Base-by-base conservation (phyloP, 2,797 vertebrate genomes). In the Pterois miles region DNA sequence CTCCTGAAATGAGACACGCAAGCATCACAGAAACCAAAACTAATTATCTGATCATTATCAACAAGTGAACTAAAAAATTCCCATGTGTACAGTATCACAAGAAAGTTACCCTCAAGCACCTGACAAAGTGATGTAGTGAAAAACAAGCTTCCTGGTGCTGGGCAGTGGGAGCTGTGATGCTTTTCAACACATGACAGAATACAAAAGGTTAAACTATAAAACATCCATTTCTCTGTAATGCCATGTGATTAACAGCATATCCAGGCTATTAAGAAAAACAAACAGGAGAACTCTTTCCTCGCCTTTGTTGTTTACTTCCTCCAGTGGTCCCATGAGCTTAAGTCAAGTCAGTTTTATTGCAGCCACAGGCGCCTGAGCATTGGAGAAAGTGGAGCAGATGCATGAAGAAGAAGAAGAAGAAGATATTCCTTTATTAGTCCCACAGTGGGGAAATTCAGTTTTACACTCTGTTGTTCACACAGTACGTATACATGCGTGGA, bases 231-330 rank as follows among this genome's bases (percentile, higher is more conserved):
- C 29, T 54, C 8, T 54, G 31, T 60, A 27, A 60, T 4, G 6
- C 6, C 54, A 23, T 56, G 48, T 82, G 57, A 69, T 69, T 27
- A 73, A 63, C 38, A 74, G 22, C n/a, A 27, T 57, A 57, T 54
- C 23, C 22, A 22, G 1, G 14, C 13, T 48, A 34, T 78, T 46
- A 56, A 74, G 22, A 52, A 75, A 71, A 83, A 74, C 74, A 88
- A 78, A 74, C 53, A 38, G 4, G 2, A 52, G 27, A 25, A 40
- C 25, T 58, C 34, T 50, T 80, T 78, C 73, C 74, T 67, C 2
- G 9, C 10, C n/a, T 86, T 80, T 83, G 73, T 88, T 76, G 8
- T 66, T 59, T 36, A 63, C 80, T 79, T 86, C 82, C 74, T 68
- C 5, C 38, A 20, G 11, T 31, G 22, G 29, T 68, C 22, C 34